Evolutionary conservation across 2,888 invertebrate genomes (phyloP), one percentile per base, ranked within the genome.

Genomic region (Archips xylosteana): DNA sequence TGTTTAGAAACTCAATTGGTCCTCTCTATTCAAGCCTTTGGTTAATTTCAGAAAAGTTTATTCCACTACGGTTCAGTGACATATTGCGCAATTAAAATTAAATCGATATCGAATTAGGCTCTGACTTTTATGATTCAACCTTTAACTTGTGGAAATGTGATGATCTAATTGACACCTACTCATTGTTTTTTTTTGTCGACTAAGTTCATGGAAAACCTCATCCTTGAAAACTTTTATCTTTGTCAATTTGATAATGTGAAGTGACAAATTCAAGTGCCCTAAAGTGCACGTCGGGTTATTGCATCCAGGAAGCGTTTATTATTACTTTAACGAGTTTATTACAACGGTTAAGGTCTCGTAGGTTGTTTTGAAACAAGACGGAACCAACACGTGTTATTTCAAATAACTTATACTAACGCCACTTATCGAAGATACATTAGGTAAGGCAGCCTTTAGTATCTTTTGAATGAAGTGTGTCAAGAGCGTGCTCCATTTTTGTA

Each of bases 141-240:
- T 75, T 67, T 72, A 77, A 79, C 66, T 70, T 70, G 71, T 78
- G 78, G 51, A 65, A 76, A 73, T 76, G 71, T 68, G 75, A 87
- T 92, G 92, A 92, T 83, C 89, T 91, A 91, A 92, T 87, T 88
- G 78, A 83, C 88, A 80, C 91, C 91, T 85, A 91, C 92, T 78
- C 74, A 75, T 74, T 78, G 79, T 77, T 76, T 68, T 78, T 75
- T 75, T 76, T 68, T 69, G 69, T 54, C 45, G 36, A 15, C 23
- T 15, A 74, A 39, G 51, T 51, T 45, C 49, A 42, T 12, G 51
- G 60, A 15, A 54, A 68, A 59, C 69, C 34, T 51, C 15, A 51
- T 49, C 39, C 15, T 51, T 54, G 63, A n/a, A 60, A 23, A 23
- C 10, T 10, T 63, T 10, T 63, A 63, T 45, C 42, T 60, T 42